Base-by-base conservation (phyloP, 1,140 invertebrate genomes). In the Heliconius congener region DNA sequence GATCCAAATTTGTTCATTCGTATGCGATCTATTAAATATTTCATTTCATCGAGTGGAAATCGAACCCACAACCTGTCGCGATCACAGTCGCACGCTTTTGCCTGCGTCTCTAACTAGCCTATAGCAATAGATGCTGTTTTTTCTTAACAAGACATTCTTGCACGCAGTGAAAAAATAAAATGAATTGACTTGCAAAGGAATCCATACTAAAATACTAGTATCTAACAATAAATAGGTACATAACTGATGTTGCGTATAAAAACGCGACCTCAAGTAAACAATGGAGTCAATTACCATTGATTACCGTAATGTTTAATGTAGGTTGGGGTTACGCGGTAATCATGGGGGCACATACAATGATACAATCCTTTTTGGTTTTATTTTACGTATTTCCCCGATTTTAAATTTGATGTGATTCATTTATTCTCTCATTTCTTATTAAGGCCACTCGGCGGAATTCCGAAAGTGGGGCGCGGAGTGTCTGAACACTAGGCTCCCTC, bases 241-340 rank as follows among this genome's bases (percentile, higher is more conserved):
- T 34, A 66, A 66, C 60, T 16, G 60, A 66, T 66, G 60, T 66
- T 66, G 60, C 60, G 60, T n/a, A 66, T 66, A 66, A 66, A 57
- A 66, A 27, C 23, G 60, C 60, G 60, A 66, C 60, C 60, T 66
- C 60, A 27, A 16, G 60, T 66, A 66, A 66, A 66, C 60, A 66
- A 66, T 66, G 60, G 60, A 30, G 60, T 27, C 60, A 66, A 66
- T 66, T 66, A 66, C 60, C 60, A 66, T 66, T 66, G 60, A 66
- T 66, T 66, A 66, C 60, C 23, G 27, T 66, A 66, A 66, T 66
- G 23, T 9, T 66, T 30, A 66, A 66, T 66, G 60, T 66, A 66
- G 60, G 60, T 66, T 66, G 60, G 60, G 60, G 60, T 66, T 66
- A 66, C 13, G 60, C 27, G 60, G 60, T 66, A 66, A 66, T 66